Base-by-base conservation (phyloP, 1,140 invertebrate species). In the Drosophila eugracilis region DNA sequence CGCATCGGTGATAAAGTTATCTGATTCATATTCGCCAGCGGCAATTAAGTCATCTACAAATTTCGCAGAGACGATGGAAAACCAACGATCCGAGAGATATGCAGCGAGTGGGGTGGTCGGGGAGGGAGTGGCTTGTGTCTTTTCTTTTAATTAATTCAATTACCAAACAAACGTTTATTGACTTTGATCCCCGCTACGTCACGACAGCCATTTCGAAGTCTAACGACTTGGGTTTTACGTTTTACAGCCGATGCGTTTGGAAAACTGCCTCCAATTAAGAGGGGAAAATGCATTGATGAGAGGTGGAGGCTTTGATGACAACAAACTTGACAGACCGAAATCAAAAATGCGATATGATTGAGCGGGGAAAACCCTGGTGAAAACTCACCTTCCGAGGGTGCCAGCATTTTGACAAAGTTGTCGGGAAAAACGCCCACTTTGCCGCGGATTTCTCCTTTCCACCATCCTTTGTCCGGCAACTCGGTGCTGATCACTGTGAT, bases 391-490 rank as follows among this genome's bases (percentile, higher is more conserved):
- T 92, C 77, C 6, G 81, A 55, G 21, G 93, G 93, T 9, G 86
- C 44, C 65, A 94, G 91, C 4, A 96, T 66, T 89, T 96, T 94
- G 5, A 98, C 97, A 93, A 99, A 99, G 93, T 99, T 99, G 90
- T 99, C 98, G 3, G 98, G 98, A 91, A 99, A 99, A 1, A 99
- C 94, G 0, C 98, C 98, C 49, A 97, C 92, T 90, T 95, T 94
- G 24, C 98, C 98, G 71, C 95, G 94, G 0, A 98, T 79, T 92
- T 99, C 98, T 45, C 98, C 98, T 92, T 96, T 95, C 98, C 98
- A 99, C 98, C 98, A 99, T 36, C 97, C 97, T 70, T 96, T 95
- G 92, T 99, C 98, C 41, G 97, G 96, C 32, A 96, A 95, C 78
- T 98, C 95, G 93, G 95, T 97, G 26, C 94, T 95, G 30, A 99